Evolutionary conservation across 2,113 vertebrate genomes (phyloP).

Genomic region (Nothoprocta perdicaria): DNA sequence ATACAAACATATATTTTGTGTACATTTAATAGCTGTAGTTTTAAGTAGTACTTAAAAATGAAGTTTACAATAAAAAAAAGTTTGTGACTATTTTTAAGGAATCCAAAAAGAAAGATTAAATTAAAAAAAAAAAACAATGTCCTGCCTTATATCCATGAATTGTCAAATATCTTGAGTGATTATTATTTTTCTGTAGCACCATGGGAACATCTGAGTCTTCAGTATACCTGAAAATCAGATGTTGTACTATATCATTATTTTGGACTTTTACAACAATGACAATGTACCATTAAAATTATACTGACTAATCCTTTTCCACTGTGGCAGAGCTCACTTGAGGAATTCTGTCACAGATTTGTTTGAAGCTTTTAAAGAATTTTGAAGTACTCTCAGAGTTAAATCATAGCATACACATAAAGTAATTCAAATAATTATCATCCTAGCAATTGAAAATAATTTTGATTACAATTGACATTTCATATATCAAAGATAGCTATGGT

Average conservation of each 20-base stretch:
- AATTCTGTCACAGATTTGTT: background rate
- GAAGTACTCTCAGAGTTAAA: background rate
- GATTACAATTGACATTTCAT: background rate
- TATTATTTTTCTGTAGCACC: background rate
- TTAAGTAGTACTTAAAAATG: background rate
- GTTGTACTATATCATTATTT: background rate
- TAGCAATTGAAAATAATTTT: background rate
- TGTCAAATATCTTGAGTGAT: background rate
- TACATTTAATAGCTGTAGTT: background rate
- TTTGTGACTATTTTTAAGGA: background rate
- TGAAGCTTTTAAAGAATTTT: background rate
- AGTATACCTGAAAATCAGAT: background rate
- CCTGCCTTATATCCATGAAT: background rate
- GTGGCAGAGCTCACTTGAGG: background rate
- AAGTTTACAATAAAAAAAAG: background rate
- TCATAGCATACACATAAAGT: background rate
- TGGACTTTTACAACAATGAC: background rate
- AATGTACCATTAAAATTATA: background rate
- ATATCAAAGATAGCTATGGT: background rate
- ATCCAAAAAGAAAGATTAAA: background rate
- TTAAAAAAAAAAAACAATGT: background rate
- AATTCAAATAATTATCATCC: background rate
- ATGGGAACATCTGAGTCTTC: background rate
- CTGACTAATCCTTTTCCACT: background rate
- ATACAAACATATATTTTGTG: background rate